Conservation (phyloP, 2,113 vertebrate genomes). For the Etheostoma spectabile region DNA sequence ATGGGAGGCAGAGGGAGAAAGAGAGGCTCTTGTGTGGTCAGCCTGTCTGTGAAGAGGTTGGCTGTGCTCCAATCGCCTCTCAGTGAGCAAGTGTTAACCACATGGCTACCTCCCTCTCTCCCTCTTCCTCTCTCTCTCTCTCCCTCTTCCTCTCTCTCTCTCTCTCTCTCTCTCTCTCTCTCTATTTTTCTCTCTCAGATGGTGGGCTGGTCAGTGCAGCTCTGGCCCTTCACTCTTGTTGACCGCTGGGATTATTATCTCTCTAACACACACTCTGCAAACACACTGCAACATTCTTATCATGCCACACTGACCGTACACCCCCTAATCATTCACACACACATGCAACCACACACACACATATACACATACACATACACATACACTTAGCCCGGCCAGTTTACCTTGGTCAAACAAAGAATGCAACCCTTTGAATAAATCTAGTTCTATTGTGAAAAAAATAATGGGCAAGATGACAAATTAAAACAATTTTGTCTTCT, state of each 20-base stretch:
- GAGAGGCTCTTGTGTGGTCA: constrained; percentile 83
- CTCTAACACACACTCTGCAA: constrained; percentile 76
- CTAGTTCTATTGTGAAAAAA: constrained; percentile 46
- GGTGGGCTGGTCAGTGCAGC: constrained; percentile 76
- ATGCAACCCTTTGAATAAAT: constrained; percentile 44
- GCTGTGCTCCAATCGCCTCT: constrained; percentile 81
- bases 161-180: constrained; percentile 44
- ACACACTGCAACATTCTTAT: constrained; percentile 77
- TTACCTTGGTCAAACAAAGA: constrained; percentile 69
- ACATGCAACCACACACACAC: constrained; percentile 12
- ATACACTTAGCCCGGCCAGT: constrained; percentile 29
- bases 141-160: constrained; percentile 54
- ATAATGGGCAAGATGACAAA: constrained; percentile 31
- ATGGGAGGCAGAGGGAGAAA: constrained; percentile 80
- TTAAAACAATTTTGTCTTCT: constrained; percentile 19
- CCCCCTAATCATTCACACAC: constrained; percentile 49
- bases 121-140: constrained; percentile 52
- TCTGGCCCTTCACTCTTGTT: constrained; percentile 79
- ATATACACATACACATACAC: constrained; percentile 11
- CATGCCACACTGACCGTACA: constrained; percentile 58
- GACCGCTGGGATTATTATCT: constrained; percentile 83
- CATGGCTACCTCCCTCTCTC: constrained; percentile 79
- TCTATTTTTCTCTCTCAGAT: constrained; percentile 66
- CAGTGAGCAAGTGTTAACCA: constrained; percentile 84
- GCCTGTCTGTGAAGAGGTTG: constrained; percentile 82